Evolutionary conservation across 2,888 invertebrate species (phyloP).

Genomic region (Mycalesis mineus): DNA sequence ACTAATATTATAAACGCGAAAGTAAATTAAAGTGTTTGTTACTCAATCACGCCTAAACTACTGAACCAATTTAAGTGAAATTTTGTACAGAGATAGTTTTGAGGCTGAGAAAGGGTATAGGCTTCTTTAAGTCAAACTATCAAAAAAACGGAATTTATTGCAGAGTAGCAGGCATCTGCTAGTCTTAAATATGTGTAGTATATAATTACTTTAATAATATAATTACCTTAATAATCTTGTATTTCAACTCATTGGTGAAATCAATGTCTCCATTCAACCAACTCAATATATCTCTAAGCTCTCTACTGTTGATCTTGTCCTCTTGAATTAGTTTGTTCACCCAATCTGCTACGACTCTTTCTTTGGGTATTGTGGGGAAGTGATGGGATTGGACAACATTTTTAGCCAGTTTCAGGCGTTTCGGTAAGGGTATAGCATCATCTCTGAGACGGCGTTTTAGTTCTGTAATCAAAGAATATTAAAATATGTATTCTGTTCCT

Average conservation of each 20-base stretch:
- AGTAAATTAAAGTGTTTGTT: no score
- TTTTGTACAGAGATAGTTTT: no score
- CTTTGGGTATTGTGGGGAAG: constrained; percentile 69
- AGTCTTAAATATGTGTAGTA: no score
- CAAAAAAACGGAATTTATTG: no score
- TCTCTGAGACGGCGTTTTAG: constrained; percentile 66
- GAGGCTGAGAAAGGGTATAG: no score
- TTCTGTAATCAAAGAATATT: constrained; percentile 48
- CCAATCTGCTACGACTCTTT: constrained; percentile 73
- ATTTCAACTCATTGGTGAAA: constrained; percentile 57
- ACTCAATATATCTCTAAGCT: constrained; percentile 51
- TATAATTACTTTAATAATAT: background rate
- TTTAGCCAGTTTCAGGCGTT: constrained; percentile 74
- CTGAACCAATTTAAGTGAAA: no score
- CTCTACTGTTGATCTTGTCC: constrained; percentile 46
- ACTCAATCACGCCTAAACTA: no score
- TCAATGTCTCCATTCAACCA: constrained; percentile 55
- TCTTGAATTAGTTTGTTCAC: constrained; percentile 48
- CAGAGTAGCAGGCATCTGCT: no score
- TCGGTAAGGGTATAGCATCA: constrained; percentile 59
- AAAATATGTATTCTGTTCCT: background rate
- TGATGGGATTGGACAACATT: constrained; percentile 70
- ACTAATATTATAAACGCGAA: no score
- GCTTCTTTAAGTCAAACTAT: no score
- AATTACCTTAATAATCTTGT: constrained; percentile 58